Conservation (phyloP, 2,113 vertebrate species). For the Psephotus haematonotus region DNA sequence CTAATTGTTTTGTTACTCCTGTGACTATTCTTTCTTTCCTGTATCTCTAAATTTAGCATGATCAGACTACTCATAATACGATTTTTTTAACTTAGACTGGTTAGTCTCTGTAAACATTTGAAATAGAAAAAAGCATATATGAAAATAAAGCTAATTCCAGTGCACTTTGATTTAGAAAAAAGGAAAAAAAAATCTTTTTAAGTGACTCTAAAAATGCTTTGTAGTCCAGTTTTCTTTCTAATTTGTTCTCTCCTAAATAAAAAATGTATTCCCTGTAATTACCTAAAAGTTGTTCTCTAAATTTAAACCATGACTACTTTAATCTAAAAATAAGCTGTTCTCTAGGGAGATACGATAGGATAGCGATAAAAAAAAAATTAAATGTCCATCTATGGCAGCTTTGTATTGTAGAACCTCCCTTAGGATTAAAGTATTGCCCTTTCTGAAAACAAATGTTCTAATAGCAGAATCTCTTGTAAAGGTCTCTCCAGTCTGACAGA, state of each 20-base stretch:
- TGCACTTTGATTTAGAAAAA: background rate
- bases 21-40: background rate
- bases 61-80: rapidly evolving
- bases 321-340: constrained; percentile 7
- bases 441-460: background rate
- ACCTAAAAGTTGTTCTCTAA: background rate
- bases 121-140: background rate
- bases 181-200: background rate
- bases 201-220: background rate
- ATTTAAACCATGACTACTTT: background rate
- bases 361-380: background rate
- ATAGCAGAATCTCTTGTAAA: background rate
- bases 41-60: background rate
- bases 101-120: background rate
- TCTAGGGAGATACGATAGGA: background rate
- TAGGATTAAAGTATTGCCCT: background rate
- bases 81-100: background rate
- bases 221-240: background rate
- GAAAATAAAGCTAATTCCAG: background rate
- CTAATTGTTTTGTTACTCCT: background rate
- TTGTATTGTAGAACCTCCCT: background rate
- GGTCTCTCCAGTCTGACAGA: background rate
- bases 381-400: background rate
- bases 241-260: background rate
- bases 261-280: background rate